Percentiles rank a stretch among this genome's conserved stretches.
Conservation (phyloP, 2,797 vertebrate genomes). For the Myripristis jacobus region DNA sequence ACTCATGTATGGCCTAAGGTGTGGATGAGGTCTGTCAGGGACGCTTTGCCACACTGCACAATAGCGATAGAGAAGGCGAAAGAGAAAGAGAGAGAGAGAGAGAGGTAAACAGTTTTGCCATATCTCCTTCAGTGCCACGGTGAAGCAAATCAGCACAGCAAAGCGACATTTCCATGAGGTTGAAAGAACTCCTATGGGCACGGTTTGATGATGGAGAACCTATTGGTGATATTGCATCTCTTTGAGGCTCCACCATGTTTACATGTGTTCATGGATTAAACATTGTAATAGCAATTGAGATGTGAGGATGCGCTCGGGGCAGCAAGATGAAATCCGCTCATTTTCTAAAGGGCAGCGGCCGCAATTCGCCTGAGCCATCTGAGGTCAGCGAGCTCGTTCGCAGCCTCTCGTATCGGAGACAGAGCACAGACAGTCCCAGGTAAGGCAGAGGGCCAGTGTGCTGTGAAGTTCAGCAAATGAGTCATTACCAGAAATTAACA, state of each 20-base stretch:
- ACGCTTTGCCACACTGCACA: slow-evolving; percentile 61
- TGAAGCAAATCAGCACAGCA: slow-evolving; percentile 31
- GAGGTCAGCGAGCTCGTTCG: slow-evolving; percentile 48
- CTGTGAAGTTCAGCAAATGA: slow-evolving; percentile 58
- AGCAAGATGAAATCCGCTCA: not conserved
- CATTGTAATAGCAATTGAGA: slow-evolving; percentile 34
- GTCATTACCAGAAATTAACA: slow-evolving; percentile 64
- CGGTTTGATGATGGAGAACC: slow-evolving; percentile 36
- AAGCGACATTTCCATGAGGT: slow-evolving; percentile 26
- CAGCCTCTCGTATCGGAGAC: slow-evolving; percentile 14
- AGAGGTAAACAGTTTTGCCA: slow-evolving; percentile 54
- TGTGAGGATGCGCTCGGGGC: slow-evolving; percentile 24
- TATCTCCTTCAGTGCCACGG: slow-evolving; percentile 27
- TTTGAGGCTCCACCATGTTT: slow-evolving; percentile 42
- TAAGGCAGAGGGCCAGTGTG: slow-evolving; percentile 36
- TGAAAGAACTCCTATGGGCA: not conserved
- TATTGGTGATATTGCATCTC: slow-evolving; percentile 15
- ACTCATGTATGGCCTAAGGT: slow-evolving; percentile 75
- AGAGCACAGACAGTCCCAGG: slow-evolving; percentile 24
- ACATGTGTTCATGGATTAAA: slow-evolving; percentile 24
- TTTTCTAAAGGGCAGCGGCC: slow-evolving; percentile 18
- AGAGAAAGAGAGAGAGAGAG: slow-evolving; percentile 37
- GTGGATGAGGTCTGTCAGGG: slow-evolving; percentile 65
- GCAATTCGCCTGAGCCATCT: slow-evolving; percentile 18
- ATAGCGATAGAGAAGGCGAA: slow-evolving; percentile 66